Evolutionary conservation across 2,888 invertebrate genomes (phyloP).

Genomic region (Cosmia trapezina): DNA sequence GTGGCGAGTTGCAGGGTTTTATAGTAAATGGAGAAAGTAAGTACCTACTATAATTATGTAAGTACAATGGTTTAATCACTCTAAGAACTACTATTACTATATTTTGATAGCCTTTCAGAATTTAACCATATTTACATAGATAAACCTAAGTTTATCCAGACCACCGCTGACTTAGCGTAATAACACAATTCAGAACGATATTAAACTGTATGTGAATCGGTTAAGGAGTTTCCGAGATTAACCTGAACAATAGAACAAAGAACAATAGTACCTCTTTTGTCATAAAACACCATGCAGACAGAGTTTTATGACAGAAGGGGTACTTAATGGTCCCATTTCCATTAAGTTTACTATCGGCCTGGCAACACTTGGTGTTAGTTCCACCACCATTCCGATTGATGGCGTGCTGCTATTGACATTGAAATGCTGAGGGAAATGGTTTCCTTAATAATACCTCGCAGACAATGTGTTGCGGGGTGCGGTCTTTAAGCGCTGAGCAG

Average conservation of each 20-base stretch:
- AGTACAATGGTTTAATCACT: background rate
- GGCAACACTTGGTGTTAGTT: constrained; percentile 50
- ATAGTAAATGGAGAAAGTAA: constrained; percentile 1
- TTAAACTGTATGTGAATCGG: constrained; percentile 54
- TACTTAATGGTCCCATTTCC: constrained; percentile 54
- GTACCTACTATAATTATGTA: background rate
- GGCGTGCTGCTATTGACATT: constrained; percentile 53
- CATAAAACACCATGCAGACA: constrained; percentile 59
- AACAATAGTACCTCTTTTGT: constrained; percentile 64
- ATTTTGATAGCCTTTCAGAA: too few relatives aligned
- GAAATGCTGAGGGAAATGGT: constrained; percentile 42
- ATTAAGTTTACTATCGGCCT: constrained; percentile 54
- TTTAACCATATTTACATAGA: too few relatives aligned
- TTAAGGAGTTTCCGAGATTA: constrained; percentile 59
- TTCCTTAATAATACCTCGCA: too few relatives aligned
- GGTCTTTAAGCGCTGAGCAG: too few relatives aligned
- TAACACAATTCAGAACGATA: constrained; percentile 34
- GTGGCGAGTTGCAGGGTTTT: background rate
- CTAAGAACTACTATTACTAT: too few relatives aligned
- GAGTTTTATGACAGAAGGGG: constrained; percentile 54
- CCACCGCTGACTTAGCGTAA: constrained; percentile 24
- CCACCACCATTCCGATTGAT: constrained; percentile 32
- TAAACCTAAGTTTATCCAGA: constrained; percentile 13
- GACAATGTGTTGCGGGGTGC: constrained; percentile 27
- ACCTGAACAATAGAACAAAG: constrained; percentile 66